Conservation (phyloP, 2,888 invertebrate genomes). For the Epirrhoe tristata region DNA sequence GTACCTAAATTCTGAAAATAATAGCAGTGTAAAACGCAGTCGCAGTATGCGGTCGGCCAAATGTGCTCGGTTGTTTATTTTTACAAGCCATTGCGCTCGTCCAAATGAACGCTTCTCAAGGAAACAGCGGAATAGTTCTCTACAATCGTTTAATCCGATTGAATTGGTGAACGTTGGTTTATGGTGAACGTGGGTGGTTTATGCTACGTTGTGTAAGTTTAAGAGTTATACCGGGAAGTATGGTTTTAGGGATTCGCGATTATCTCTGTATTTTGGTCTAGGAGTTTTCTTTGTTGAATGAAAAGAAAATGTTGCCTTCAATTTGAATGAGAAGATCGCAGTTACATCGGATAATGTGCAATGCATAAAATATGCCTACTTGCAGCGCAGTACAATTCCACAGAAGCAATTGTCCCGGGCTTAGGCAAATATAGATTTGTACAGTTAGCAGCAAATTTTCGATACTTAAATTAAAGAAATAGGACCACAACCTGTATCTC, state of each 20-base stretch:
- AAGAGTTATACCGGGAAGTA: too few relatives aligned
- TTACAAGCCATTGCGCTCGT: conserved; percentile 29
- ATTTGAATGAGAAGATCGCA: background rate
- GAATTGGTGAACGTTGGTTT: conserved; percentile 11
- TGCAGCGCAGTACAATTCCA: background rate
- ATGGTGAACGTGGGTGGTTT: conserved; percentile 6
- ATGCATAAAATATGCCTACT: background rate
- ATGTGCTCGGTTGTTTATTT: conserved; percentile 26
- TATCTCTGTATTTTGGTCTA: too few relatives aligned
- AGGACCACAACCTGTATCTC: too few relatives aligned
- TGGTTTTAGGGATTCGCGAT: too few relatives aligned
- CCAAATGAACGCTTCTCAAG: conserved; percentile 21
- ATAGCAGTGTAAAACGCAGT: conserved; percentile 19
- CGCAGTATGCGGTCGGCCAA: conserved; percentile 23
- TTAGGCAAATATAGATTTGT: background rate
- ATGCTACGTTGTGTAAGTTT: background rate
- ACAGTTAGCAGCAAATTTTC: background rate
- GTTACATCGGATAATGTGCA: background rate
- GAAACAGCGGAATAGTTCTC: conserved; percentile 15
- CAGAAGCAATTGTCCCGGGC: background rate
- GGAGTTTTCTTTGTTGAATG: too few relatives aligned
- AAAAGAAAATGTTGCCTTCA: background rate
- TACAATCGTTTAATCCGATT: conserved; percentile 17
- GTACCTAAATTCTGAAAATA: conserved; percentile 20
- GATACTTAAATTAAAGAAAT: too few relatives aligned